Conservation (phyloP, 2,888 invertebrate genomes). For the Eilema griseolum region DNA sequence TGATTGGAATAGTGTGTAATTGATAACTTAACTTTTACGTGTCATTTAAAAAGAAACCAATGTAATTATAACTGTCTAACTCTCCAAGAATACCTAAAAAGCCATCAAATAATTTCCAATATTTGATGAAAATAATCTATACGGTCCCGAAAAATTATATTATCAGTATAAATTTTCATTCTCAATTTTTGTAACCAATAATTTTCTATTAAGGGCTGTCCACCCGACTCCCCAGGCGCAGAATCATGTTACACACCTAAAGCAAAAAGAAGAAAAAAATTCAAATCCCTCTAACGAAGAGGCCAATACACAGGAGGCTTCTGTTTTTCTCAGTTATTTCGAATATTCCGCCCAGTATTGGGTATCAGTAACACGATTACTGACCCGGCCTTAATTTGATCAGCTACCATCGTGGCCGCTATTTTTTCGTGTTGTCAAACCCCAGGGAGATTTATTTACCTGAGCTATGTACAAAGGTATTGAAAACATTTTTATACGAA, state of each 20-base stretch:
- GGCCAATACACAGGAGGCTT: slow-evolving; percentile 80
- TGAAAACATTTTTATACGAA: slow-evolving; percentile 44
- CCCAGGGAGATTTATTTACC: slow-evolving; percentile 67
- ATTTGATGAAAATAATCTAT: slow-evolving; percentile 29
- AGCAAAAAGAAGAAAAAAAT: slow-evolving; percentile 72
- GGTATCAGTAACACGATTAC: slow-evolving; percentile 85
- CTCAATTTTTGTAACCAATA: slow-evolving; percentile 72
- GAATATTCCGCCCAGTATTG: slow-evolving; percentile 79
- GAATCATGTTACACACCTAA: slow-evolving; percentile 80
- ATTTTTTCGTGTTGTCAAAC: slow-evolving; percentile 71
- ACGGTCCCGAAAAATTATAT: slow-evolving; percentile 57
- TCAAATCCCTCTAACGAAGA: slow-evolving; percentile 85
- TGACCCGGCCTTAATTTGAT: slow-evolving; percentile 85
- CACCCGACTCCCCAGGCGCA: slow-evolving; percentile 69
- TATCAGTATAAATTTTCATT: slow-evolving; percentile 78
- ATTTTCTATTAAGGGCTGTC: slow-evolving; percentile 83
- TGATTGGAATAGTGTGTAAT: too few relatives aligned
- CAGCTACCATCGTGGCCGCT: slow-evolving; percentile 70
- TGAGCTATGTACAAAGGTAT: slow-evolving; percentile 58
- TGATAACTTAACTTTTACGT: background rate
- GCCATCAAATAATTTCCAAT: background rate
- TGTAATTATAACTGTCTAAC: too few relatives aligned
- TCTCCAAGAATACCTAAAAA: too few relatives aligned
- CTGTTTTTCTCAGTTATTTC: slow-evolving; percentile 80
- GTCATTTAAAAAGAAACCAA: too few relatives aligned